A percentile compares a stretch with the other conserved stretches of the same genome.
These are phyloP conservation scores for Oreohelix idahoensis DNA, from an alignment of 1,140 invertebrate genomes.

Conservation along the genomic window DNA sequence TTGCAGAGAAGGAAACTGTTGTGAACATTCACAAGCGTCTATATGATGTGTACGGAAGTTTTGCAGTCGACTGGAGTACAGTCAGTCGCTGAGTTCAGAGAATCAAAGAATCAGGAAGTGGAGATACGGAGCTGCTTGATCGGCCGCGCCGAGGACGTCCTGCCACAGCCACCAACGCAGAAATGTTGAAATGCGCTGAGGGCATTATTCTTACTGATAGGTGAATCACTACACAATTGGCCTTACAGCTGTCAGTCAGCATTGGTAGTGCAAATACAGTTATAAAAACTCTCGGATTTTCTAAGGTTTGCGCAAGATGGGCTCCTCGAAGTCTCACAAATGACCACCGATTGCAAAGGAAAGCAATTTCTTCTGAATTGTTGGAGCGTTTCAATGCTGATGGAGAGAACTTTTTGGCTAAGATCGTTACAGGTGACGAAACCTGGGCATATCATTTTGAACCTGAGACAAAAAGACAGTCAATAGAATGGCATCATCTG, in stretches of 20 bases:
- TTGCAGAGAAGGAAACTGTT: constrained; percentile 12
- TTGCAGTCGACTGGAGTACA: constrained; percentile 1
- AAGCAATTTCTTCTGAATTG: not conserved
- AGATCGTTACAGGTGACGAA: not conserved
- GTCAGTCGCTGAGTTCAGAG: constrained; percentile 3
- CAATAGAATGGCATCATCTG: not conserved
- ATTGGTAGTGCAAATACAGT: not conserved
- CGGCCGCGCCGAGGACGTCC: not conserved
- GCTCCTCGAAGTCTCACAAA: constrained; percentile 2
- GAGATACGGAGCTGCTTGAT: constrained; percentile 2
- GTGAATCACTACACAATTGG: not conserved
- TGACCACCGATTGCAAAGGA: constrained; percentile 2
- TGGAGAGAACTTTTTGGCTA: not conserved
- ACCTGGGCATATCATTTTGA: constrained; percentile 3
- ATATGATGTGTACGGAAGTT: not conserved
- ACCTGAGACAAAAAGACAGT: constrained; percentile 3
- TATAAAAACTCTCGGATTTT: constrained; percentile 1
- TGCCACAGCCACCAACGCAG: not conserved
- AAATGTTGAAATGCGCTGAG: constrained; percentile 8
- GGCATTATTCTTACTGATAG: not conserved
- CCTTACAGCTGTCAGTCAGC: constrained; percentile 8
- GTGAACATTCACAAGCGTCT: constrained; percentile 2
- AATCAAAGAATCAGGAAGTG: constrained; percentile 2
- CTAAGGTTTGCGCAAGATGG: constrained; percentile 8
- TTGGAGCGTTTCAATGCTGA: not conserved